A percentile compares a stretch with the other conserved stretches of the same genome.
Conservation (phyloP, 1,140 invertebrate species). For the Drosophila punjabiensis region DNA sequence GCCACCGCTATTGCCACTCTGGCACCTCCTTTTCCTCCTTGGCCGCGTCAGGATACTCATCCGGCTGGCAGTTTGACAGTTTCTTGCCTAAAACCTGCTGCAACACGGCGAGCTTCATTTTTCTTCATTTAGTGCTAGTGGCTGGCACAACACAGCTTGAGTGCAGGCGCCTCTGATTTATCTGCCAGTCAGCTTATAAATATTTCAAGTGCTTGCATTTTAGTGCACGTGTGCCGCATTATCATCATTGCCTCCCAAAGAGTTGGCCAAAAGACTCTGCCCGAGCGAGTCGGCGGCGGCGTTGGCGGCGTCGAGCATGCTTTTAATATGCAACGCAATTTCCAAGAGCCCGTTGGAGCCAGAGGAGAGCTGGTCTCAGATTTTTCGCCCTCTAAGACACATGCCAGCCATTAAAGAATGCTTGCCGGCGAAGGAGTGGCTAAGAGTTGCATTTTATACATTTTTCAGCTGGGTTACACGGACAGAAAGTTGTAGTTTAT, state of each 20-base stretch:
- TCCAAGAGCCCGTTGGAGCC: slow-evolving; percentile 5
- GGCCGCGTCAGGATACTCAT: neutral
- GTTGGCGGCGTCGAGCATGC: slow-evolving; percentile 22
- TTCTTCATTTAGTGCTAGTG: slow-evolving; percentile 71
- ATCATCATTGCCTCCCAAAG: slow-evolving; percentile 52
- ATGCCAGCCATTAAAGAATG: slow-evolving; percentile 46
- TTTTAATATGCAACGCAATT: slow-evolving; percentile 67
- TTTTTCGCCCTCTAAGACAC: slow-evolving; percentile 28
- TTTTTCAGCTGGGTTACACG: neutral
- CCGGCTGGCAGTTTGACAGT: slow-evolving; percentile 51
- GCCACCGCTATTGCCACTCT: slow-evolving; percentile 23
- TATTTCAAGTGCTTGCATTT: slow-evolving; percentile 82
- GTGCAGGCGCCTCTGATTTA: slow-evolving; percentile 71
- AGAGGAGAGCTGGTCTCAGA: slow-evolving; percentile 24
- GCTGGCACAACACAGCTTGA: slow-evolving; percentile 55
- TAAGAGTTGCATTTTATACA: slow-evolving; percentile 43
- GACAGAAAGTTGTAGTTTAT: neutral
- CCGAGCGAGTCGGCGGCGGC: neutral
- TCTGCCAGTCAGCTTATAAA: slow-evolving; percentile 73
- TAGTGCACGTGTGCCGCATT: slow-evolving; percentile 80
- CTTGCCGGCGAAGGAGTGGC: too few relatives aligned
- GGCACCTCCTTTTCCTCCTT: neutral
- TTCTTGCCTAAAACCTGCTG: slow-evolving; percentile 49
- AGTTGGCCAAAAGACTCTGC: slow-evolving; percentile 10
- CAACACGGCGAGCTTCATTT: slow-evolving; percentile 56